Base-by-base conservation (phyloP, 2,113 vertebrate species). In the Onychostoma macrolepis region DNA sequence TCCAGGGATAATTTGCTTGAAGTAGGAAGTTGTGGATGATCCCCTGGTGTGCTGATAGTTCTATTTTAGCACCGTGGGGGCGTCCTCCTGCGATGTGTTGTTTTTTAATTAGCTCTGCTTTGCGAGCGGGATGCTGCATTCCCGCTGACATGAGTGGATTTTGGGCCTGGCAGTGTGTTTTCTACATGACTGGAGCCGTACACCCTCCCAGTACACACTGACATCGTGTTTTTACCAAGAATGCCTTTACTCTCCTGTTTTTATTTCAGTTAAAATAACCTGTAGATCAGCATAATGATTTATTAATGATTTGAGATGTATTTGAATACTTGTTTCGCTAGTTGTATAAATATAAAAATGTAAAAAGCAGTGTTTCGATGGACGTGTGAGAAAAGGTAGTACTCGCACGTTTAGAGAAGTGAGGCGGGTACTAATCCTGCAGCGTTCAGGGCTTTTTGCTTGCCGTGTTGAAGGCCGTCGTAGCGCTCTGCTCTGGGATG, bases 41-140 rank as follows among this genome's bases (percentile, higher is more conserved):
- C 93, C 94, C 93, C 94, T 67, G 87, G 93, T 94, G 95, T 95
- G 95, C 94, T 95, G 95, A 95, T 95, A 92, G 92, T 81, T 93
- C 88, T 93, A 91, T 94, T 95, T 91, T 91, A 89, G 92, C 91
- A 84, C 88, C 88, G 93, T 94, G 92, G 92, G 92, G 93, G 92
- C 91, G 91, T 92, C 94, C 94, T 94, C 92, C 92, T 93, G 92
- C 93, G 93, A 94, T 94, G 92, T 95, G 93, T 95, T 96, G 94
- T 95, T 95, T 95, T 95, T 96, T 96, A 96, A 96, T 96, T 96
- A 95, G 93, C 92, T 85, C 87, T 92, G 91, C 91, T 94, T 80
- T 89, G 92, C 91, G 92, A 92, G 88, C 87, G 82, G 91, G 92
- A 90, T 84, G 87, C 76, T 30, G 87, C 84, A 90, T 91, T 93